phyloP scores from a whole-genome alignment of 2,113 vertebrate species.

The Halcyon malimbica region DNA sequence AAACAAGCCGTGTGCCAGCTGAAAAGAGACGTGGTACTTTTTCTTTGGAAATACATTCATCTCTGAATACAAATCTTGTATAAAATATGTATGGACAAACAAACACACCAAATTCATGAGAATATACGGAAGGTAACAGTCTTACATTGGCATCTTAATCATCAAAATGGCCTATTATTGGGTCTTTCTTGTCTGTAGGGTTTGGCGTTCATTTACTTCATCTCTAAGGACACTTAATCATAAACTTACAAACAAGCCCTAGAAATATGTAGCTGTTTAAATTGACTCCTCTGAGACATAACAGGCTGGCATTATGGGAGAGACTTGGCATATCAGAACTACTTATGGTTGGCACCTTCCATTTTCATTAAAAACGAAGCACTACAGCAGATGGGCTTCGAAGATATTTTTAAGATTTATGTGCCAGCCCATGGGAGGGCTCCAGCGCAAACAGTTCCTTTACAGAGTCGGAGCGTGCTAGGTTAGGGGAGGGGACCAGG shows the following conservation, averaged over 20 bases:
- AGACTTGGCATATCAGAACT: constrained; percentile 29
- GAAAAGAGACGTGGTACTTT: background rate
- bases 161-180: background rate
- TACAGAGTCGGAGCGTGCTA: constrained; percentile 8
- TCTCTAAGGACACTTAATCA: constrained; percentile 10
- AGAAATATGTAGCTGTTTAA: constrained; percentile 32
- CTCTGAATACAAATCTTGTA: background rate
- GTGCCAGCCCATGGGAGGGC: constrained; percentile 62
- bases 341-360: constrained; percentile 43
- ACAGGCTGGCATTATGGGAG: constrained; percentile 21
- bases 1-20: background rate
- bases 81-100: background rate
- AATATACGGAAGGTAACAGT: background rate
- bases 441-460: constrained; percentile 64
- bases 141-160: background rate
- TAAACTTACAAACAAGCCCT: constrained; percentile 21
- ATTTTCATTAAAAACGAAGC: constrained; percentile 77
- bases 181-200: background rate
- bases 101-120: background rate
- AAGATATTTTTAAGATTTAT: constrained; percentile 74
- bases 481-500: constrained; percentile 47
- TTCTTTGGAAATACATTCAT: background rate
- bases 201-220: background rate
- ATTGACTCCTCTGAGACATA: constrained; percentile 49
- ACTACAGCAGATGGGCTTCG: constrained; percentile 64